Percentiles rank a stretch among this genome's conserved stretches.
Conservation (phyloP, 2,113 vertebrate species). For the Hemiprocne comata region DNA sequence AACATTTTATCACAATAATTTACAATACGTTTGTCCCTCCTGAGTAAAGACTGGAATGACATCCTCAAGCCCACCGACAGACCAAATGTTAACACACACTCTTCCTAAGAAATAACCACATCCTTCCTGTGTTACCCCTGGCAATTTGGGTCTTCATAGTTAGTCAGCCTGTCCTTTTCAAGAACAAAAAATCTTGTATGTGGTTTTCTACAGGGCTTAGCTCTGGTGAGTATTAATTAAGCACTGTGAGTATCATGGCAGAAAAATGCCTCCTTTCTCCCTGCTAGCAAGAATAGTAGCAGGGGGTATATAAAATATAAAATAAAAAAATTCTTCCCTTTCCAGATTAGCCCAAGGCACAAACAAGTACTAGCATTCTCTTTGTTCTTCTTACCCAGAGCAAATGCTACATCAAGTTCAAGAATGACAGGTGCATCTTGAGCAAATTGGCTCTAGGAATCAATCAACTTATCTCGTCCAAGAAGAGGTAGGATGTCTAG, state of each 20-base stretch:
- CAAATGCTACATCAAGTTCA: slow-evolving; percentile 34
- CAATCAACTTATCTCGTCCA: slow-evolving; percentile 47
- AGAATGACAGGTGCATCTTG: slow-evolving; percentile 54
- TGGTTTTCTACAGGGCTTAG: neutral
- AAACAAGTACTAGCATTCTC: slow-evolving; percentile 29
- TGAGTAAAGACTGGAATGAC: neutral
- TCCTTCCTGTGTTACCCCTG: neutral
- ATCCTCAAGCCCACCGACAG: neutral
- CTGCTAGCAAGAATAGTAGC: slow-evolving; percentile 3
- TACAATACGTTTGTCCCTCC: neutral
- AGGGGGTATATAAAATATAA: slow-evolving; percentile 5
- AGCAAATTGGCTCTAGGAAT: slow-evolving; percentile 45
- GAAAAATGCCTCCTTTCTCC: slow-evolving; percentile 32
- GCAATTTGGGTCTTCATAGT: neutral
- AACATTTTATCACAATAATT: neutral
- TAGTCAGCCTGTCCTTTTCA: neutral
- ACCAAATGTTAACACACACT: neutral
- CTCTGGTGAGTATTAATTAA: slow-evolving; percentile 21
- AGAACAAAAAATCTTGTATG: neutral
- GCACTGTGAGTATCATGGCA: neutral
- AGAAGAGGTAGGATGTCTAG: slow-evolving; percentile 38
- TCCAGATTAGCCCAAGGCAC: slow-evolving; percentile 38
- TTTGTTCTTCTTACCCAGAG: slow-evolving; percentile 59
- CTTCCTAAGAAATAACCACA: neutral
- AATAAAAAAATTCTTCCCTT: neutral